Evolutionary conservation across 2,797 vertebrate genomes (phyloP).

Genomic region (Gambelia wislizenii): DNA sequence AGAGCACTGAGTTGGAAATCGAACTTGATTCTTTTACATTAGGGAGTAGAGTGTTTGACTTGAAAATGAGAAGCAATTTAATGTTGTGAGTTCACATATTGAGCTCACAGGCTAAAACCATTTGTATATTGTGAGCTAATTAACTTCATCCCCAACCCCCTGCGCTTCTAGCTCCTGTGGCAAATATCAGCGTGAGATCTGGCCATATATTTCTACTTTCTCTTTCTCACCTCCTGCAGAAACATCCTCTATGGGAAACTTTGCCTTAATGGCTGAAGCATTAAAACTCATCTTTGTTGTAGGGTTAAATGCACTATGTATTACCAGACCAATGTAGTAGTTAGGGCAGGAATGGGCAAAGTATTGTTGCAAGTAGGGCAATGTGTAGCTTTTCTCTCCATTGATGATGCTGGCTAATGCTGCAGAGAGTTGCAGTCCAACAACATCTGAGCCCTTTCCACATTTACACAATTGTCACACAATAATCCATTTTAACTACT

Average conservation of each 20-base stretch:
- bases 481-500: no score
- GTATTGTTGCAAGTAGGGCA: no score
- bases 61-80: conserved; percentile 46
- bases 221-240: background rate
- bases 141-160: conserved; percentile 17
- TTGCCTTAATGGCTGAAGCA: background rate
- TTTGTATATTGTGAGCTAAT: conserved; percentile 41
- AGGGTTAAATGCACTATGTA: background rate
- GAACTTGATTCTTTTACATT: conserved; percentile 19
- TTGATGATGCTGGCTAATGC: no score
- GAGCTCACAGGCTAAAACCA: background rate
- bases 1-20: conserved; percentile 37
- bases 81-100: conserved; percentile 42
- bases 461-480: no score
- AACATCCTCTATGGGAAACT: background rate
- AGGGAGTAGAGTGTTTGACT: conserved; percentile 15
- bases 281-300: background rate
- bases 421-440: no score
- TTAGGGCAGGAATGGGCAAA: no score
- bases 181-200: conserved; percentile 24
- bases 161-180: conserved; percentile 8
- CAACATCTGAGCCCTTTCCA: no score
- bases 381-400: no score
- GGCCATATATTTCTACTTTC: background rate
- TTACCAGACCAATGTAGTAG: background rate